phyloP scores from a whole-genome alignment of 1,140 invertebrate species.

The Zaprionus nigranus region DNA sequence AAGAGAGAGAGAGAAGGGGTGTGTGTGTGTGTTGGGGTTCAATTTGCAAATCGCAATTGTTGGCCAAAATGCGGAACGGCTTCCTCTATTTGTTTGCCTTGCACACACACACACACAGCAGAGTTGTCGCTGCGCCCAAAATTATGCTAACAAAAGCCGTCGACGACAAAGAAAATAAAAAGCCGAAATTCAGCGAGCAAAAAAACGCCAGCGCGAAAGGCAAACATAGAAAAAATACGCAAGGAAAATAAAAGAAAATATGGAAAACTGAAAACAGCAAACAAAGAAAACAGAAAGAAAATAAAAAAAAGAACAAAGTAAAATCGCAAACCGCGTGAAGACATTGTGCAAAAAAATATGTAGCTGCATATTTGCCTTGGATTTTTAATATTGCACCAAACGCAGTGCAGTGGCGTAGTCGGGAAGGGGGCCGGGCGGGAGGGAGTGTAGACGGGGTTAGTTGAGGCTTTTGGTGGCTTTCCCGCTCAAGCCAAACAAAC shows the following conservation, averaged over 20 bases:
- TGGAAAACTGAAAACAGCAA: conserved; percentile 17
- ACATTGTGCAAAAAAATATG: conserved; percentile 55
- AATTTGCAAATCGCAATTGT: conserved; percentile 70
- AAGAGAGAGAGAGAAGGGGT: not conserved
- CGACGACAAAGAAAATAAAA: conserved; percentile 39
- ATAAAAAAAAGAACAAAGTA: conserved; percentile 32
- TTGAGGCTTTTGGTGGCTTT: not conserved
- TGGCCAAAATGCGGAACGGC: conserved; percentile 53
- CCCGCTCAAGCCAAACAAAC: conserved; percentile 23
- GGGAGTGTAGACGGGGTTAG: not conserved
- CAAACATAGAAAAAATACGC: conserved; percentile 6
- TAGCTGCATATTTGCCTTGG: conserved; percentile 76
- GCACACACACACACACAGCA: conserved; percentile 29
- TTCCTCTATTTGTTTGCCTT: conserved; percentile 46
- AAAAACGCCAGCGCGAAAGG: conserved; percentile 3
- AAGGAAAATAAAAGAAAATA: conserved; percentile 14
- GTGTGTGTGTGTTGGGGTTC: conserved; percentile 60
- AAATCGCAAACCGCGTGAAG: conserved; percentile 23
- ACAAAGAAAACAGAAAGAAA: conserved; percentile 17
- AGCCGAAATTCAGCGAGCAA: not conserved
- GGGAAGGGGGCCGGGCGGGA: not conserved
- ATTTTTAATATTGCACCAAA: conserved; percentile 80
- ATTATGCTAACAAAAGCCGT: conserved; percentile 79
- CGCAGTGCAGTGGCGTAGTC: conserved; percentile 21
- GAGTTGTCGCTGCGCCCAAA: conserved; percentile 50